Base-by-base conservation (phyloP, 2,113 vertebrate genomes). In the Oncorhynchus masou region DNA sequence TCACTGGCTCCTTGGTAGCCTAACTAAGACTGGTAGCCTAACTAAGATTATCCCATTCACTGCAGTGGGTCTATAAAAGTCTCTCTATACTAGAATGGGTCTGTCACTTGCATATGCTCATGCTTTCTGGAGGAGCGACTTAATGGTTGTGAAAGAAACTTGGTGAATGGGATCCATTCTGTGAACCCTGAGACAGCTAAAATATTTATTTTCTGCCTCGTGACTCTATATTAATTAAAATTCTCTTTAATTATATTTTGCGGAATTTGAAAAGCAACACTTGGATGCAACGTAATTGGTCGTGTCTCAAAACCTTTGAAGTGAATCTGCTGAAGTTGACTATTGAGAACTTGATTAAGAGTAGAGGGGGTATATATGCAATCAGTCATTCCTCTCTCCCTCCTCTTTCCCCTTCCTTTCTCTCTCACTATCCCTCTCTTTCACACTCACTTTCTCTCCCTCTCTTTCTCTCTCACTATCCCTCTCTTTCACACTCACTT, bases 321-420 rank as follows among this genome's bases (percentile, higher is more conserved):
- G 91, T 92, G 62, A 90, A 91, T 91, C 89, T 90, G 86, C 85
- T 78, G 87, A 88, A 81, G 82, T 84, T 66, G 34, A 88, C 86
- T 84, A 84, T 86, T 86, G 83, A 87, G 88, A 88, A 88, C 85
- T 89, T 87, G 88, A 90, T 91, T 88, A 85, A 74, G 79, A 89
- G 87, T 91, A 73, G 85, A 88, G 80, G 81, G 85, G 84, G 83
- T 45, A 45, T 11, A 3, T 45, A 39, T 39, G 87, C 88, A 5
- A 85, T 86, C 86, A 75, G 73, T 83, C 84, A 89, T 90, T 86
- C 79, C 65, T 81, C 84, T 77, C 73, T 79, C 62, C 76, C 81
- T 51, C 62, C 62, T 24, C 48, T 20, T 62, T 62, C 65, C 83
- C 77, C 34, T 9, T 39, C 34, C 34, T 39, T 39, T 39, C 8